phyloP scores from a whole-genome alignment of 1,140 invertebrate genomes.

The Chlorops oryzae region DNA sequence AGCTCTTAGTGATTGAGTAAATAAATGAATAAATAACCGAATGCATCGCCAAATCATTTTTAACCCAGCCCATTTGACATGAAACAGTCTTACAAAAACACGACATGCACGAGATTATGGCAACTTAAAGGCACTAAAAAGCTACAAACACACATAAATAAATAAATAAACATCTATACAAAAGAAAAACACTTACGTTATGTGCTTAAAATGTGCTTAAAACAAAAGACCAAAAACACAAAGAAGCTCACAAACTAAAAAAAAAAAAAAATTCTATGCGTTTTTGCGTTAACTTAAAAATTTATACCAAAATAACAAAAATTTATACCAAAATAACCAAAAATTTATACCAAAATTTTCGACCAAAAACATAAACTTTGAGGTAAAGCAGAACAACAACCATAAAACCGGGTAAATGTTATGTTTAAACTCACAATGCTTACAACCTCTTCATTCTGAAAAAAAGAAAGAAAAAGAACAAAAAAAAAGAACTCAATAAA shows the following conservation, averaged over 20 bases:
- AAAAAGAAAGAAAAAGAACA: conserved; percentile 37
- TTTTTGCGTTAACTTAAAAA: too few species aligned
- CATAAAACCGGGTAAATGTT: too few species aligned
- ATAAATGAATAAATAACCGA: neutral
- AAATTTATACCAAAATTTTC: conserved; percentile 8
- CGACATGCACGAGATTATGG: neutral
- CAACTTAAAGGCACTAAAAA: neutral
- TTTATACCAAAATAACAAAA: conserved; percentile 2
- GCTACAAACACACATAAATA: neutral
- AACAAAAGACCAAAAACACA: too few species aligned
- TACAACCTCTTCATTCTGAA: conserved; percentile 47
- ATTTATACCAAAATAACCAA: conserved; percentile 16
- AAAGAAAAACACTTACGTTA: neutral
- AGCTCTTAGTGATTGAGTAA: too few species aligned
- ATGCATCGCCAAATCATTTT: neutral
- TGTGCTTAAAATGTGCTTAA: neutral
- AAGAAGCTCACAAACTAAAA: too few species aligned
- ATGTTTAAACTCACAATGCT: conserved; percentile 43
- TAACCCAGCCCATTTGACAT: neutral
- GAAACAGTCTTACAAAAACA: too few species aligned
- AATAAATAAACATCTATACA: neutral
- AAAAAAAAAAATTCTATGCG: too few species aligned
- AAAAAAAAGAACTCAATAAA: conserved; percentile 28
- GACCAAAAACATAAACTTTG: neutral
- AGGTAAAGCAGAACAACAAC: conserved; percentile 16